Base-by-base conservation (phyloP, 2,888 invertebrate species). In the Seira ritae region DNA sequence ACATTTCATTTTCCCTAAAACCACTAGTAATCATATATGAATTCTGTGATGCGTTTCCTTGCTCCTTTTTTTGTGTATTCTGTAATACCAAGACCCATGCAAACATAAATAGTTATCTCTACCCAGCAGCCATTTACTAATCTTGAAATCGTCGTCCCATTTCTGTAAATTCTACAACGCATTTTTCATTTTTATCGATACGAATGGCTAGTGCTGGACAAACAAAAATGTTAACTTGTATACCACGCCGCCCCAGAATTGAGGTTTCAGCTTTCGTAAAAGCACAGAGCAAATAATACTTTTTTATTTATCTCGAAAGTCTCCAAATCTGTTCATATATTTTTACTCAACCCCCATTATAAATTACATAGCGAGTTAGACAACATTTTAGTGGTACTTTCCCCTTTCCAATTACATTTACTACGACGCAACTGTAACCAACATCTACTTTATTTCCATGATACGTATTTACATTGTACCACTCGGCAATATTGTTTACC, bases 401-500 rank as follows among this genome's bases (percentile, higher is more conserved):
- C 42, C 42, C 42, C 42, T 42, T 8, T 12, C 12, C 42, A 42
- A 42, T 42, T 42, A 42, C 42, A 42, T 42, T 42, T 42, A 42
- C 42, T 4, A 42, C 4, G n/a, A n/a, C n/a, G n/a, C n/a, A n/a
- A n/a, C n/a, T n/a, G 42, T 42, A 42, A 12, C 42, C 42, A 42
- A 42, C 42, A 42, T 10, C 20, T 46, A 20, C 46, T 46, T 69
- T 46, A 17, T 19, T 68, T 17, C 17, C 12, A 8, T 66, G 24
- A 22, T 20, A 62, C 62, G 19, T 62, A 10, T 66, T 17, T 6
- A n/a, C 23, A 69, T 23, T 6, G 46, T 17, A 71, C 23, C 20
- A 55, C 71, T 71, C 55, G 50, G n/a, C 55, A 55, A 55, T 50
- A 69, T 72, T 72, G 72, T 72, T 72, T 72, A 60, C 72, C 24